phyloP scores from a whole-genome alignment of 2,113 vertebrate species.

The Asarcornis scutulata region DNA sequence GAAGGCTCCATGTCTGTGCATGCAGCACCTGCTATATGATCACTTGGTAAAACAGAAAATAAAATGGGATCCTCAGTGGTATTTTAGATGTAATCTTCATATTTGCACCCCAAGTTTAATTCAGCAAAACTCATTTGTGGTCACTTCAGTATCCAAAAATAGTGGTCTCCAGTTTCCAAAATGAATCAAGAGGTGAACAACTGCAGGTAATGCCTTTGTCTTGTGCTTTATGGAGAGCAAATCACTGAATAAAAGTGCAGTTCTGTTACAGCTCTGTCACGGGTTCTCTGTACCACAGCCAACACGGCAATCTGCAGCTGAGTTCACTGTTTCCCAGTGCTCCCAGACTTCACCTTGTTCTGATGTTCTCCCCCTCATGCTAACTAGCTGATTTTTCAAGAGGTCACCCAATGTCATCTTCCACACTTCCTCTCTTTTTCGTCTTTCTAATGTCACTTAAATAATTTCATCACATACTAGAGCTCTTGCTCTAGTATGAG shows the following conservation, averaged over 20 bases:
- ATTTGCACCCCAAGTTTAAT: neutral
- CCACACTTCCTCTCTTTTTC: neutral
- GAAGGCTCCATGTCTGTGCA: neutral
- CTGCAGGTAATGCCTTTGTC: neutral
- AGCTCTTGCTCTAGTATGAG: neutral
- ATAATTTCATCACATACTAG: neutral
- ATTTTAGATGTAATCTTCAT: neutral
- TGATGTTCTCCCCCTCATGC: accelerated
- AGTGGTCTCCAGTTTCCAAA: neutral
- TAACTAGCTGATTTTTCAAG: neutral
- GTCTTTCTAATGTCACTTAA: neutral
- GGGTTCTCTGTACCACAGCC: neutral
- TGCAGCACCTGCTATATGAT: accelerated
- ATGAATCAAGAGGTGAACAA: neutral
- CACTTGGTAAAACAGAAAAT: neutral
- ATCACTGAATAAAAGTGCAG: neutral
- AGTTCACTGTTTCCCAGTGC: neutral
- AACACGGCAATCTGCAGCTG: accelerated
- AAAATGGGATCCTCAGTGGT: neutral
- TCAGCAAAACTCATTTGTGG: neutral
- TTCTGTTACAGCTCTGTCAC: accelerated
- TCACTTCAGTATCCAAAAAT: neutral
- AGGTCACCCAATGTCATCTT: neutral
- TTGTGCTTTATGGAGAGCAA: neutral
- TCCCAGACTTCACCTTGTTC: neutral